Evolutionary conservation across 2,797 vertebrate species (phyloP), one percentile per base, ranked within the genome.

Genomic region (Denticeps clupeoides): DNA sequence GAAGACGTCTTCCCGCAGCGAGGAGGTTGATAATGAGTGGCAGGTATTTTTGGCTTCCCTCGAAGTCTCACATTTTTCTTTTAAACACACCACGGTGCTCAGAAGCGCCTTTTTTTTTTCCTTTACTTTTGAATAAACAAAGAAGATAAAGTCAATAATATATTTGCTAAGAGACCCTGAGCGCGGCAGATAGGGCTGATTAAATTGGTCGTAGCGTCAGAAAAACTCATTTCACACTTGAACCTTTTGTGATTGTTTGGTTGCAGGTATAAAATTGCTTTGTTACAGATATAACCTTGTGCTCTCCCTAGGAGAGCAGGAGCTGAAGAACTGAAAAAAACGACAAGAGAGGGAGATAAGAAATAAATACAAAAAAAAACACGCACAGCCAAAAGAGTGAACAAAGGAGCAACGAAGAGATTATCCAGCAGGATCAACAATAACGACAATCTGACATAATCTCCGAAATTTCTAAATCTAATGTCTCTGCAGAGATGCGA

Each of bases 171-270:
- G 19, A 47, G 18, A 21, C 35, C n/a, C n/a, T n/a, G n/a, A 38
- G 35, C 35, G 4, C 19, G 9, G 35, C 35, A 38, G n/a, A n/a
- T n/a, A n/a, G 19, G 18, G 35, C 18, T 38, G 35, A 38, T 38
- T 35, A 35, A 38, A 38, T n/a, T 38, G 35, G 38, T 38, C 38
- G 38, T 35, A 9, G 9, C 18, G 19, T 13, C 16, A 4, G 18
- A 38, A 38, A 38, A 38, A 38, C 16, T 38, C 35, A 38, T 38
- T 38, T 38, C 35, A 38, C 35, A 38, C 35, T 21, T 38, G 16
- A 38, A 19, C 16, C 35, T 21, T 38, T 21, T 35, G 35, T 18
- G 35, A 35, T 35, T 9, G 10, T 2, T 9, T 2, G 18, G 3
- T 35, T 8, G 4, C 35, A 38, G 35, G 35, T 38, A 38, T n/a